Percentiles rank a stretch among this genome's conserved stretches.
Conservation (phyloP, 2,888 invertebrate species). For the Diaprepes abbreviatus region DNA sequence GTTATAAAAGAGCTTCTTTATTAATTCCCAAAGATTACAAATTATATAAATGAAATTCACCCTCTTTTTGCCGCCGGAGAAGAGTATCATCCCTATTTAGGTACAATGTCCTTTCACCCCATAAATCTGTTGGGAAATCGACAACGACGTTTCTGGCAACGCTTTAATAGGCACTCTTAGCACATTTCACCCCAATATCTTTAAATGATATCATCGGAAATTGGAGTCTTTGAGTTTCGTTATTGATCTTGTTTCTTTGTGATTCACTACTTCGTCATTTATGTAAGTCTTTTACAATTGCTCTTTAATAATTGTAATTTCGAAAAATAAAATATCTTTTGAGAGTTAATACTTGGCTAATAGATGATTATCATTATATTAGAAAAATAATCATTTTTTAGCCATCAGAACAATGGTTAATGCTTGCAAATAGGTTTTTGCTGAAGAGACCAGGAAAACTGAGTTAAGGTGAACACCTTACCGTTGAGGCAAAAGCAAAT, state of each 20-base stretch:
- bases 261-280: background rate
- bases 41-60: conserved; percentile 42
- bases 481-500: no score
- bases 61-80: conserved; percentile 30
- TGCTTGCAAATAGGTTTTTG: no score
- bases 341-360: no score
- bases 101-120: conserved; percentile 37
- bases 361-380: no score
- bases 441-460: no score
- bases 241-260: conserved; percentile 11
- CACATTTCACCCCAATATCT: conserved; percentile 20
- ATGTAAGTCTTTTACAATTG: no score
- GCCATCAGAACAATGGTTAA: no score
- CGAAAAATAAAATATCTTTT: no score
- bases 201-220: conserved; percentile 9
- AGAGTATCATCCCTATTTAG: conserved; percentile 40
- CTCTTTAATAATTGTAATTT: no score
- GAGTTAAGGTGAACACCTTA: no score
- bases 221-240: conserved; percentile 3
- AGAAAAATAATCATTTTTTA: no score
- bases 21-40: conserved; percentile 38
- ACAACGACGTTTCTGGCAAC: conserved; percentile 42
- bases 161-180: conserved; percentile 41
- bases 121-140: conserved; percentile 43
- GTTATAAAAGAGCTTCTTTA: conserved; percentile 22